phyloP scores from a whole-genome alignment of 2,797 vertebrate species.

The Argentina silus region DNA sequence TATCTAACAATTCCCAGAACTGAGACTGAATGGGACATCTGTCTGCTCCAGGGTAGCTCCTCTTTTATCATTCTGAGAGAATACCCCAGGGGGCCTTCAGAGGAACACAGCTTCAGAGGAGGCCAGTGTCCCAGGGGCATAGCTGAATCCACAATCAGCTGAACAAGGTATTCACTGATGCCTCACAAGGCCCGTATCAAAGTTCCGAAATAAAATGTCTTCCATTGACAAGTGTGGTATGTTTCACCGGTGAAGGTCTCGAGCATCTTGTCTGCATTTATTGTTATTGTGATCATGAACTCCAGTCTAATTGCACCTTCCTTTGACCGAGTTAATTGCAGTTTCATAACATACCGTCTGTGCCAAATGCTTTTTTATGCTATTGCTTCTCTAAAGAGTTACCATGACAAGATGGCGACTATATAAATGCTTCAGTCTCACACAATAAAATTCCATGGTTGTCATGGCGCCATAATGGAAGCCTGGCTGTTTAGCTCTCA shows the following conservation, averaged over 20 bases:
- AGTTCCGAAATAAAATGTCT: constrained; percentile 57
- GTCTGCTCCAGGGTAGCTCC: constrained; percentile 56
- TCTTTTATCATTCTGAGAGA: constrained; percentile 66
- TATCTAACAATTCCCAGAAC: constrained; percentile 56
- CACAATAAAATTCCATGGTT: too few species aligned
- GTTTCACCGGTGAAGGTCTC: constrained; percentile 43
- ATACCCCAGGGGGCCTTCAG: constrained; percentile 53
- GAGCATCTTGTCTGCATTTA: constrained; percentile 35
- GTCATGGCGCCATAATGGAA: too few species aligned
- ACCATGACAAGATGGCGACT: too few species aligned
- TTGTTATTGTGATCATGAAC: constrained; percentile 15
- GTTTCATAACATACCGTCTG: too few species aligned
- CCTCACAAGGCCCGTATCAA: constrained; percentile 53
- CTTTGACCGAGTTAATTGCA: constrained; percentile 12
- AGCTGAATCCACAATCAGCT: constrained; percentile 64
- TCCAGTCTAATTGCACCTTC: neutral
- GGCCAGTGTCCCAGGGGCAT: constrained; percentile 51
- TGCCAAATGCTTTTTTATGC: too few species aligned
- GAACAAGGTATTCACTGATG: constrained; percentile 48
- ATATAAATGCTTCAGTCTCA: too few species aligned
- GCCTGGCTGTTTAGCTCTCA: too few species aligned
- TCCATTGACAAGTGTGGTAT: constrained; percentile 54
- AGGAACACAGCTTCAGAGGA: constrained; percentile 56
- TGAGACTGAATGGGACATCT: constrained; percentile 62
- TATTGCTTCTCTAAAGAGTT: too few species aligned